phyloP scores from a whole-genome alignment of 1,140 invertebrate genomes.

The Scaptomyza montana region DNA sequence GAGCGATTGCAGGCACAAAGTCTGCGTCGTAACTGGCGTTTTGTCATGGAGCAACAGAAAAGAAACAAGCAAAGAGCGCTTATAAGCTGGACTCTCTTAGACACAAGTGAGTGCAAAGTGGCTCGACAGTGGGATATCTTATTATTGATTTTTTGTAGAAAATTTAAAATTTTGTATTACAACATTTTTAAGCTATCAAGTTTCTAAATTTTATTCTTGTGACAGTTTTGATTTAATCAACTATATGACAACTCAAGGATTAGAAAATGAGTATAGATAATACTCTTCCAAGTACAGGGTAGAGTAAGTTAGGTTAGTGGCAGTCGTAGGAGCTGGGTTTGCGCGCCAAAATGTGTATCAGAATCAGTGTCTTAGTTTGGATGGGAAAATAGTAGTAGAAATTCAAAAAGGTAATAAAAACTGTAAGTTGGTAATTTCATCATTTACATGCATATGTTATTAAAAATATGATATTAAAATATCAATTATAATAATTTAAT shows the following conservation, averaged over 20 bases:
- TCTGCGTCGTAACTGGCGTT: constrained; percentile 35
- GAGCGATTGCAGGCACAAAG: constrained; percentile 58
- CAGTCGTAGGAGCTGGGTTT: not conserved
- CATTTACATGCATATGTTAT: not conserved
- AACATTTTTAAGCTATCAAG: too few relatives aligned
- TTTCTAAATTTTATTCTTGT: too few relatives aligned
- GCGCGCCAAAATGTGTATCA: constrained; percentile 16
- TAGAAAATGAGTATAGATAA: too few relatives aligned
- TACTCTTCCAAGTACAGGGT: not conserved
- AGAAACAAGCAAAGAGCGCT: constrained; percentile 18
- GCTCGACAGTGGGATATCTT: constrained; percentile 9
- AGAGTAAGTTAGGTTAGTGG: not conserved
- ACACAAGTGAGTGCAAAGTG: constrained; percentile 7
- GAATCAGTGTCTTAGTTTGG: not conserved
- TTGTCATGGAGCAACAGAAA: constrained; percentile 4
- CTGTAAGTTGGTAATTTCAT: not conserved
- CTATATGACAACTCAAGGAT: too few relatives aligned
- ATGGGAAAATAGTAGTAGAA: constrained; percentile 23
- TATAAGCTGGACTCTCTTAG: constrained; percentile 25
- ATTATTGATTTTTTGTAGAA: not conserved
- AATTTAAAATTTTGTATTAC: not conserved
- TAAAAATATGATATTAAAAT: not conserved
- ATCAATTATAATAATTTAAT: too few relatives aligned
- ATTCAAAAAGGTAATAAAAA: constrained; percentile 17
- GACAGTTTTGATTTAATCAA: too few relatives aligned